These are phyloP conservation scores for Percopsis omiscomaycus DNA, from an alignment of 2,797 vertebrate species.

Conservation along the genomic window DNA sequence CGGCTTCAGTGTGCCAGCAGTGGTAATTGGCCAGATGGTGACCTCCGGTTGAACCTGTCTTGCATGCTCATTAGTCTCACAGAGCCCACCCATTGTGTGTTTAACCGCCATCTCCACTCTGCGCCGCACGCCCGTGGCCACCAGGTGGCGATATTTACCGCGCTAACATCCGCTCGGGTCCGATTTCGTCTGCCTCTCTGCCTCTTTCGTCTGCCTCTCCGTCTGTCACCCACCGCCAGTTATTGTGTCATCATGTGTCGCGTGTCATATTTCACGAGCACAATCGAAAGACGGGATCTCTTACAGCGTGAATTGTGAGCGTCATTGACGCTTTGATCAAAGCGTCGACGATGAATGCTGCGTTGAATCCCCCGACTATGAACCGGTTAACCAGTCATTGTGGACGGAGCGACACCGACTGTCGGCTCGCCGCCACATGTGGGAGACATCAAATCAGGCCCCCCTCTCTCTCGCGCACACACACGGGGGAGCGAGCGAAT, in stretches of 20 bases:
- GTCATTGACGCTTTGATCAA: not conserved
- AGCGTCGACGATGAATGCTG: not conserved
- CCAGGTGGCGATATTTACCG: slow-evolving; percentile 82
- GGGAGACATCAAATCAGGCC: slow-evolving; percentile 43
- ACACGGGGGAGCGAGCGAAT: slow-evolving; percentile 64
- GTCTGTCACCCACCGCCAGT: slow-evolving; percentile 1
- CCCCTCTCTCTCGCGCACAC: slow-evolving; percentile 12
- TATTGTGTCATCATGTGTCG: slow-evolving; percentile 4
- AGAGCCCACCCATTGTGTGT: slow-evolving; percentile 60
- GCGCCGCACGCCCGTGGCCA: slow-evolving; percentile 30
- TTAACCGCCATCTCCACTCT: slow-evolving; percentile 13
- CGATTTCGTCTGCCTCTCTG: too few species aligned
- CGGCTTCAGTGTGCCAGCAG: slow-evolving; percentile 86
- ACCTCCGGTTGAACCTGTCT: slow-evolving; percentile 89
- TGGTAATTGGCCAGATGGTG: slow-evolving; percentile 92
- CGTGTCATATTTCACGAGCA: slow-evolving; percentile 32
- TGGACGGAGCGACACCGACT: slow-evolving; percentile 15
- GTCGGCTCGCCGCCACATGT: slow-evolving; percentile 14
- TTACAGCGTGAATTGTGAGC: not conserved
- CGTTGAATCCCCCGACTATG: slow-evolving; percentile 8
- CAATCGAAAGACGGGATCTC: slow-evolving; percentile 25
- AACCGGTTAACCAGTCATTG: slow-evolving; percentile 29
- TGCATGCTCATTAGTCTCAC: slow-evolving; percentile 85
- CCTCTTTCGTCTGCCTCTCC: too few species aligned
- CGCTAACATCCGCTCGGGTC: slow-evolving; percentile 11